phyloP scores from a whole-genome alignment of 2,888 invertebrate species.

The Rotaria macrura region DNA sequence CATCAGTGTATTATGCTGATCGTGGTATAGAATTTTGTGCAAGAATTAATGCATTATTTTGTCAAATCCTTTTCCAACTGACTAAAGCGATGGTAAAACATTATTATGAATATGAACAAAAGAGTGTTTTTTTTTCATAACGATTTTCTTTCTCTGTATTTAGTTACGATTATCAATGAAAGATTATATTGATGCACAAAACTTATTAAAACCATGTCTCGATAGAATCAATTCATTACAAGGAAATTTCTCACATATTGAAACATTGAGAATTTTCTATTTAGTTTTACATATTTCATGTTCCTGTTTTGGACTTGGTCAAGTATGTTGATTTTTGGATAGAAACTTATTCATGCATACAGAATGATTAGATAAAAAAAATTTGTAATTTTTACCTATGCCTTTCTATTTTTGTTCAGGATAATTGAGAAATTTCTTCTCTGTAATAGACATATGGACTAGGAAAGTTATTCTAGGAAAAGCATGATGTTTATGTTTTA shows the following conservation, averaged over 20 bases:
- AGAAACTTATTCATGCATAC: not conserved
- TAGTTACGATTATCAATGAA: not conserved
- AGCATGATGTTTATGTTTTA: no score
- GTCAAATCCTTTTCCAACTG: not conserved
- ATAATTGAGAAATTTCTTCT: no score
- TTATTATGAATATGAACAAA: no score
- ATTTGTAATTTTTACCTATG: no score
- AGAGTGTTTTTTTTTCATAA: no score
- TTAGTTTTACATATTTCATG: not conserved
- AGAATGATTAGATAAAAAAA: not conserved
- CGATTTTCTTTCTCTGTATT: not conserved
- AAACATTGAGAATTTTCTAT: constrained; percentile 13
- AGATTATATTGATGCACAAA: constrained; percentile 18
- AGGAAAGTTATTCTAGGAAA: no score
- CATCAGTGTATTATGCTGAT: not conserved
- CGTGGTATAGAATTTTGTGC: not conserved
- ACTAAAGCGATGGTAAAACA: not conserved
- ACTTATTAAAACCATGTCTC: constrained; percentile 8
- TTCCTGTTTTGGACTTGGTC: constrained; percentile 19
- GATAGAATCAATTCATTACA: constrained; percentile 11
- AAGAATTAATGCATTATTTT: not conserved
- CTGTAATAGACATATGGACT: no score
- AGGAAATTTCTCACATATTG: constrained; percentile 19
- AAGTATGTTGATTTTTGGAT: not conserved
- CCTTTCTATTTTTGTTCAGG: no score